Evolutionary conservation across 2,888 invertebrate genomes (phyloP).

Genomic region (Melieria omissa): DNA sequence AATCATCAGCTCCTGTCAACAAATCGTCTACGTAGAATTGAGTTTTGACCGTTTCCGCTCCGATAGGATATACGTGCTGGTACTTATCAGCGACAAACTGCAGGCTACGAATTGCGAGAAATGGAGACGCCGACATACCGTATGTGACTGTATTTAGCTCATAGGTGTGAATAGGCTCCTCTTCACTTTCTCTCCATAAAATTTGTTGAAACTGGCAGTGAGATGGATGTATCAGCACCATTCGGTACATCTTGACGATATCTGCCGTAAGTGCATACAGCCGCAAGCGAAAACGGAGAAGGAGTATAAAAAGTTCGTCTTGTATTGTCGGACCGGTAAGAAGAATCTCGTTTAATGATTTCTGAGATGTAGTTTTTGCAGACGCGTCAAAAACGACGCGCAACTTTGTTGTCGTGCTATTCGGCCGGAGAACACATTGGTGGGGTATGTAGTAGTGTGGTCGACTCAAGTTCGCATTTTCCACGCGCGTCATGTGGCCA

Average conservation of each 20-base stretch:
- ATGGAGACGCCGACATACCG: slow-evolving; percentile 41
- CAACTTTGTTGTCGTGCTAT: not conserved
- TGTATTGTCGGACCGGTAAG: not conserved
- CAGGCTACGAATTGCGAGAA: slow-evolving; percentile 28
- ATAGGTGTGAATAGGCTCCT: slow-evolving; percentile 34
- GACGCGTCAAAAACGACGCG: not conserved
- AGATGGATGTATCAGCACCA: slow-evolving; percentile 26
- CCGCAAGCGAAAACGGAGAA: not conserved
- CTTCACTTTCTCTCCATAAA: slow-evolving; percentile 36
- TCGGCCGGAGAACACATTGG: slow-evolving; percentile 30
- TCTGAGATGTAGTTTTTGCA: not conserved
- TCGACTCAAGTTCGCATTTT: not conserved
- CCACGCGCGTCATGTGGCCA: too few relatives aligned
- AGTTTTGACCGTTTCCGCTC: slow-evolving; percentile 9
- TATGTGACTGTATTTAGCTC: slow-evolving; percentile 41
- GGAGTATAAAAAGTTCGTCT: not conserved
- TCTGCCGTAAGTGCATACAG: slow-evolving; percentile 32
- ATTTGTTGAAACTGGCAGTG: slow-evolving; percentile 40
- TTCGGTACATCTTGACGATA: slow-evolving; percentile 40
- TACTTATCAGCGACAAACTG: slow-evolving; percentile 33
- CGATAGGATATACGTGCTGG: slow-evolving; percentile 18
- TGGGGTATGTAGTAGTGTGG: slow-evolving; percentile 28
- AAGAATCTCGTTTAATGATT: not conserved
- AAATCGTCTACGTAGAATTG: slow-evolving; percentile 40
- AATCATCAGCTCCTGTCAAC: slow-evolving; percentile 35